Evolutionary conservation across 1,140 invertebrate species (phyloP).

Genomic region (Caenorhabditis tropicalis): DNA sequence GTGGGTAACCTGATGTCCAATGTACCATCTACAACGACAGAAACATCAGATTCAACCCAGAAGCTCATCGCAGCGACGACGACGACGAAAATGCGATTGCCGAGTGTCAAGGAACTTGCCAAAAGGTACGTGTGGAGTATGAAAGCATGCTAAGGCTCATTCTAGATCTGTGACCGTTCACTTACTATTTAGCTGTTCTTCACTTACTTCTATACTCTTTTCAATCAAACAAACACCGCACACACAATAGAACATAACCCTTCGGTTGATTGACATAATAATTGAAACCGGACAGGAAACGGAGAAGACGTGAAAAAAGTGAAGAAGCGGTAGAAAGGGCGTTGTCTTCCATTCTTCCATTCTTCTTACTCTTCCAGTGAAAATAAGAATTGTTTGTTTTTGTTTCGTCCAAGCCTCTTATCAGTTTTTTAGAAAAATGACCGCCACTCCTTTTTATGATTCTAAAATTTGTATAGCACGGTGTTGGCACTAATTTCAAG

Average conservation of each 20-base stretch:
- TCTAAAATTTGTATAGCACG: too few species aligned
- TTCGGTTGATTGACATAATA: slow-evolving; percentile 27
- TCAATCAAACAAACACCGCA: not conserved
- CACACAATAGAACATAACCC: not conserved
- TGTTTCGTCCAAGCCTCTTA: too few species aligned
- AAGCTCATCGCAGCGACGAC: not conserved
- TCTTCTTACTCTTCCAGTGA: not conserved
- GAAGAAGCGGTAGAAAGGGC: not conserved
- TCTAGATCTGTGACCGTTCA: not conserved
- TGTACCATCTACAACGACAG: not conserved
- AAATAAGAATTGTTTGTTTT: not conserved
- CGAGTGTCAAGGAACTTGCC: slow-evolving; percentile 11
- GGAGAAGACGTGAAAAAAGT: not conserved
- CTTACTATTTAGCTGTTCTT: not conserved
- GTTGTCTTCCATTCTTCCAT: not conserved
- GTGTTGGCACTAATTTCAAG: too few species aligned
- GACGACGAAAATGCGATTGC: slow-evolving; percentile 1
- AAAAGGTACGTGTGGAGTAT: not conserved
- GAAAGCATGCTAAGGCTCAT: too few species aligned
- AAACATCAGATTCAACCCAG: not conserved
- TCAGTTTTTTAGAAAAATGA: too few species aligned
- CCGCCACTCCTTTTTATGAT: too few species aligned
- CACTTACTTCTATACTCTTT: not conserved
- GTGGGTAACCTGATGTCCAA: not conserved
- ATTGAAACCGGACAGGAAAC: slow-evolving; percentile 5